Evolutionary conservation across 92 coral and sea anemone species (phyloP).

Genomic region (Plumapathes pennacea): DNA sequence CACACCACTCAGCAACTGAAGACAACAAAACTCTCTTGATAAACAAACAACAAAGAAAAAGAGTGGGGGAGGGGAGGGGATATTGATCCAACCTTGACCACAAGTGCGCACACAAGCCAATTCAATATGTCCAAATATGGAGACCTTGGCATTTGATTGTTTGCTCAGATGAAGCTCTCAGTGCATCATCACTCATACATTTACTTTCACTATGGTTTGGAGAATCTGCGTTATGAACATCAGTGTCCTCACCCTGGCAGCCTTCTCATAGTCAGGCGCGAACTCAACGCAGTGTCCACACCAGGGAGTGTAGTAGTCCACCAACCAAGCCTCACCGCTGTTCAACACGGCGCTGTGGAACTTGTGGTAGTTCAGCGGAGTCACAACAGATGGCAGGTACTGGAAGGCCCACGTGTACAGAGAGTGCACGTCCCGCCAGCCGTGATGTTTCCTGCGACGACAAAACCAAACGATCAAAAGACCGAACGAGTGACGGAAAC

Average conservation of each 20-base stretch:
- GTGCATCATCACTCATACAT: too few species aligned
- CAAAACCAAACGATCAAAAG: too few species aligned
- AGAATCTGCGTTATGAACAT: too few species aligned
- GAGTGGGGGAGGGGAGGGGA: too few species aligned
- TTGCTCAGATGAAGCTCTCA: too few species aligned
- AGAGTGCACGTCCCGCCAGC: slow-evolving; percentile 92
- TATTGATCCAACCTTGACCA: slow-evolving; percentile 71
- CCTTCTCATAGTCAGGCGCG: slow-evolving; percentile 87
- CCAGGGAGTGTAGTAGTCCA: slow-evolving; percentile 98
- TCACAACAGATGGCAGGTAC: slow-evolving; percentile 85
- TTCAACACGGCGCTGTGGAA: slow-evolving; percentile 62
- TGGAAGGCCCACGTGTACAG: slow-evolving; percentile 88
- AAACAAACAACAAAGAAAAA: too few species aligned
- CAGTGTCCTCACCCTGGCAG: slow-evolving; percentile 66
- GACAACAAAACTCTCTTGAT: neutral
- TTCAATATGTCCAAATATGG: too few species aligned
- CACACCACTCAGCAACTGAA: slow-evolving; percentile 75
- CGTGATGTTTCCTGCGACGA: slow-evolving; percentile 64
- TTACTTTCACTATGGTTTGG: too few species aligned
- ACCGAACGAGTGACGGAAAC: too few species aligned
- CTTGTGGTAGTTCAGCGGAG: slow-evolving; percentile 55
- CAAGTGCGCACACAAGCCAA: too few species aligned
- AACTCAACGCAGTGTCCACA: slow-evolving; percentile 98
- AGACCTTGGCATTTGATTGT: too few species aligned
- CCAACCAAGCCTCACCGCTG: slow-evolving; percentile 85